Evolutionary conservation across 2,113 vertebrate species (phyloP), one percentile per base, ranked within the genome.

Genomic region (Malurus elegans): DNA sequence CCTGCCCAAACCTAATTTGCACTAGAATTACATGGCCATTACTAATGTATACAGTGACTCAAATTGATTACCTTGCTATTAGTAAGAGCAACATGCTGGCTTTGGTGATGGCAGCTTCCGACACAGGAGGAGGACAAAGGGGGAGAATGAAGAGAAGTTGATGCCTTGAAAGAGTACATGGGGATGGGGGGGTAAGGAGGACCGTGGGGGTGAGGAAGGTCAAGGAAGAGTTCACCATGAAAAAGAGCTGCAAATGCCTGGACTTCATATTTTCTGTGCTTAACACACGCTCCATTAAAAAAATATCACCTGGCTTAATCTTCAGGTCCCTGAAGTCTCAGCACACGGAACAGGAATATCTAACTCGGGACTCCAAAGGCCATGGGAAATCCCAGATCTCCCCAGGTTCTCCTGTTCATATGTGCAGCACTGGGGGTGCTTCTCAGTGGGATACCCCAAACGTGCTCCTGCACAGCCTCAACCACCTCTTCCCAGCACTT

Each of bases 21-120:
- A 96, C 95, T 96, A 90, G 94, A 95, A 97, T 97, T 97, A 97
- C 86, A 92, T 26, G 89, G 96, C 89, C 94, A 97, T 97, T 97
- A 97, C 95, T 96, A 96, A 97, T 95, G 95, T 89, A 92, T 79
- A 97, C 82, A 82, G 92, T 94, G 93, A 94, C 92, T 95, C 95
- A 88, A 95, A 96, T 93, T 94, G 95, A 97, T 97, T 97, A 97
- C 82, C 94, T 95, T 83, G 93, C 95, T 95, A 95, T 97, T 97
- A 95, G 93, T 71, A 86, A 84, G 80, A 91, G 81, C 76, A 81
- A 82, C 5, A 5, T 0, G 0, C 47, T 88, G 7, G 5, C 60
- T 66, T 83, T 38, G 78, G 86, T 42, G 84, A 79, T 47, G 85
- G 79, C 57, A 71, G 86, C 79, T 95, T 91, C 90, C 2, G 2